Evolutionary conservation across 2,888 invertebrate species (phyloP).

Genomic region (Mylabris sibirica): DNA sequence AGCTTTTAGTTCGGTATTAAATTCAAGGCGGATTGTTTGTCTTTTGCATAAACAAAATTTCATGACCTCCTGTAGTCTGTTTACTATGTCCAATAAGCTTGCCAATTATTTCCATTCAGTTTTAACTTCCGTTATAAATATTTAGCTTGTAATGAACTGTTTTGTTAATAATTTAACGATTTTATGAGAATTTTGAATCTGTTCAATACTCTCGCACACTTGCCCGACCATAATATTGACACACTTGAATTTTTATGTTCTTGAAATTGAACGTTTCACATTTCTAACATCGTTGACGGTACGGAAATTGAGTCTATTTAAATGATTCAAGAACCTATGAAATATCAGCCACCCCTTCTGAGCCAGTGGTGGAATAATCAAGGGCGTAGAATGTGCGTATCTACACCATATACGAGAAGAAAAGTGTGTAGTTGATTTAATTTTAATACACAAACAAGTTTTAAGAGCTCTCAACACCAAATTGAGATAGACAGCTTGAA

Average conservation of each 20-base stretch:
- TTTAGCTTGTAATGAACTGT: conserved; percentile 29
- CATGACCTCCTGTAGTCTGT: conserved; percentile 33
- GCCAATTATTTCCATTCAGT: conserved; percentile 38
- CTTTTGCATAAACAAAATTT: conserved; percentile 36
- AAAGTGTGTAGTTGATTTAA: too few species aligned
- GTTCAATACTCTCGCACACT: neutral
- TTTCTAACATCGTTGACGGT: conserved; percentile 2
- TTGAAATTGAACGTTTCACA: neutral
- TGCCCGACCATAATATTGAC: neutral
- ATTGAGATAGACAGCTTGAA: too few species aligned
- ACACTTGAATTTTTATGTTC: neutral
- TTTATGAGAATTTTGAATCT: neutral
- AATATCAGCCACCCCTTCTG: neutral
- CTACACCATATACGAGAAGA: too few species aligned
- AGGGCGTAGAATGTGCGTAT: too few species aligned
- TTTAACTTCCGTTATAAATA: conserved; percentile 34
- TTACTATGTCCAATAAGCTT: conserved; percentile 36
- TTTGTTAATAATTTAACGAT: neutral
- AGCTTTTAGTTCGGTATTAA: conserved; percentile 14
- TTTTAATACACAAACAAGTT: too few species aligned
- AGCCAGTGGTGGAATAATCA: too few species aligned
- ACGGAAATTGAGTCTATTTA: conserved; percentile 7
- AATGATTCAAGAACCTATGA: neutral
- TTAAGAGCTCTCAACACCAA: too few species aligned
- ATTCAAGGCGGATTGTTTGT: conserved; percentile 30